Percentiles rank a stretch among this genome's conserved stretches.
These are phyloP conservation scores for Sialis fuliginosa DNA, from an alignment of 2,888 invertebrate species.

Conservation along the genomic window DNA sequence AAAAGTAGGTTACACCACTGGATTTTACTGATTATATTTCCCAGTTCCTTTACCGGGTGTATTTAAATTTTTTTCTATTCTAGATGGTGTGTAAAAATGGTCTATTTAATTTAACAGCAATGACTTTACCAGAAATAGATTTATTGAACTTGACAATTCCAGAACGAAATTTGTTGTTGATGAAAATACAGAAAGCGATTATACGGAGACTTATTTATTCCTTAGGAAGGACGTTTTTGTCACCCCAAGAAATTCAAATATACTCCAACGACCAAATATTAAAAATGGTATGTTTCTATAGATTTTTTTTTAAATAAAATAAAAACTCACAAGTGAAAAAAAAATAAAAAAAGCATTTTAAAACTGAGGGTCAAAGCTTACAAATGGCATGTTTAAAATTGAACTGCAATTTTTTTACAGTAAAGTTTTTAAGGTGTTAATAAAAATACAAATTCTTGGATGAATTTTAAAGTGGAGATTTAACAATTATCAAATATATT, in stretches of 20 bases:
- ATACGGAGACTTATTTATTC: constrained; percentile 4
- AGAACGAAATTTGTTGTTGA: constrained; percentile 1
- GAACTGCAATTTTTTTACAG: no score
- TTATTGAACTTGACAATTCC: constrained; percentile 2
- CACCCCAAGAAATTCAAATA: neutral
- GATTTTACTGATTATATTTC: neutral
- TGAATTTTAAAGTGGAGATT: neutral
- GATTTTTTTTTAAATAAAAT: no score
- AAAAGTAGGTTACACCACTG: neutral
- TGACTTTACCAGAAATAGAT: constrained; percentile 4
- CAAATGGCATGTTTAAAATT: no score
- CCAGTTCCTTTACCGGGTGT: constrained; percentile 6
- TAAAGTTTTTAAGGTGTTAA: no score
- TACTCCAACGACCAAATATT: neutral
- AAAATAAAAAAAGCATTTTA: no score
- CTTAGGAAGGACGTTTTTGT: constrained; percentile 4
- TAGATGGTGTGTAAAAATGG: constrained; percentile 8
- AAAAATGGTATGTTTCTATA: constrained; percentile 4
- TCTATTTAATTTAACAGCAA: constrained; percentile 6
- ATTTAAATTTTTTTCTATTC: constrained; percentile 5
- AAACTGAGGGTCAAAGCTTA: no score
- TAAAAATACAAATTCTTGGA: no score
- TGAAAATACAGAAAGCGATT: constrained; percentile 2
- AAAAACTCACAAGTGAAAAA: no score
- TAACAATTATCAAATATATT: no score